Percentiles rank a stretch among this genome's conserved stretches.
These are phyloP conservation scores for Pseudanteris insignis DNA, from an alignment of 2,888 invertebrate genomes.

Conservation along the genomic window DNA sequence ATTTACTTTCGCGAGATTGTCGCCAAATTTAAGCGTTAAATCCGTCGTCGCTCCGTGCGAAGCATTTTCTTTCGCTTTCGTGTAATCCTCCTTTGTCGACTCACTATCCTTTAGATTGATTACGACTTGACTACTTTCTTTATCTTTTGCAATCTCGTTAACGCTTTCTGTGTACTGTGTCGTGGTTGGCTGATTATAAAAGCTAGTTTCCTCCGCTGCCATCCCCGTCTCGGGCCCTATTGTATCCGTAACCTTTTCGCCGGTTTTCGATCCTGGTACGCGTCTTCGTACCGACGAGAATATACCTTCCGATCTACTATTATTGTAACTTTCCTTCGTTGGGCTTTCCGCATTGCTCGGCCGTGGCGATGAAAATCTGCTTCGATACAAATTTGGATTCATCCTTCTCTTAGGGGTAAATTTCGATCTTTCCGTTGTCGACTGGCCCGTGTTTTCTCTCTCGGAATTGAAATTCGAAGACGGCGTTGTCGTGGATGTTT, in stretches of 20 bases:
- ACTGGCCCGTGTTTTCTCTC: constrained; percentile 22
- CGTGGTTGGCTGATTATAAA: constrained; percentile 62
- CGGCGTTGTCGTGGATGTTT: constrained; percentile 50
- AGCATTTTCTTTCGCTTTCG: constrained; percentile 6
- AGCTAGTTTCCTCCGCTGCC: constrained; percentile 67
- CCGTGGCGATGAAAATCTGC: constrained; percentile 49
- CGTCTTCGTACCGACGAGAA: constrained; percentile 56
- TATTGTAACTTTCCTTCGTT: constrained; percentile 49
- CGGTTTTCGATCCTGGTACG: constrained; percentile 49
- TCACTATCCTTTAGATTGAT: constrained; percentile 22
- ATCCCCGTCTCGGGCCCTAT: constrained; percentile 68
- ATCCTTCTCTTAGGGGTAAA: constrained; percentile 57
- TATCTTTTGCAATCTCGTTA: constrained; percentile 43
- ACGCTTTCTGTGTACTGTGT: constrained; percentile 37
- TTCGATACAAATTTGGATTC: constrained; percentile 54
- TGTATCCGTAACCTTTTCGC: constrained; percentile 49
- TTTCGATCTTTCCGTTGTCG: constrained; percentile 54
- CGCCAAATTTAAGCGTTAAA: constrained; percentile 38
- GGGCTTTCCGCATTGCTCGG: constrained; percentile 29
- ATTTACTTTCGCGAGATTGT: constrained; percentile 17
- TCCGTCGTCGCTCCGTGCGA: constrained; percentile 15
- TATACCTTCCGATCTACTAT: constrained; percentile 55
- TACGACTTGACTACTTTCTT: constrained; percentile 21
- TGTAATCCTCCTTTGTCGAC: constrained; percentile 3
- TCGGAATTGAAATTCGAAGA: constrained; percentile 24